Percentiles rank a stretch among this genome's conserved stretches.
Evolutionary conservation across 2,113 vertebrate species (phyloP).

Genomic region (Plecturocebus donacophilus): DNA sequence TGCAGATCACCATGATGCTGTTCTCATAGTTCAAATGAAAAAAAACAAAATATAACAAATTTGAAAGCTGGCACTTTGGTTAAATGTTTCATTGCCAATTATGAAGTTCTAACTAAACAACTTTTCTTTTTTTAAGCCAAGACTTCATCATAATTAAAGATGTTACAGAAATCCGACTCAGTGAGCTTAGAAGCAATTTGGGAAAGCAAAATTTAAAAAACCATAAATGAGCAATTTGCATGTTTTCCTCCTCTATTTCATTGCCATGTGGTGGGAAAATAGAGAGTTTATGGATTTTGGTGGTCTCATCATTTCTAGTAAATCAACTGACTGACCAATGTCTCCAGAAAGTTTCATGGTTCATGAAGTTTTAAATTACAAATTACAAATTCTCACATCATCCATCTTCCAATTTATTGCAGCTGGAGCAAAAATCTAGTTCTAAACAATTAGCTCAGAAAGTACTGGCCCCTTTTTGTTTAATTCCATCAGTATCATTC

Average conservation of each 20-base stretch:
- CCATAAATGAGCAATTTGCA: conserved; percentile 71
- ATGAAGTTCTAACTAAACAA: conserved; percentile 67
- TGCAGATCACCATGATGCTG: background rate
- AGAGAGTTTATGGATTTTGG: conserved; percentile 61
- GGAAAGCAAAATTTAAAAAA: conserved; percentile 64
- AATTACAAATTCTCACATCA: conserved; percentile 73
- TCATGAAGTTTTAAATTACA: conserved; percentile 76
- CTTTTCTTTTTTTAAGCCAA: conserved; percentile 65
- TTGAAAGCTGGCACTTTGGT: conserved; percentile 63
- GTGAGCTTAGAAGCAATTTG: conserved; percentile 68
- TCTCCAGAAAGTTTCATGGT: conserved; percentile 70
- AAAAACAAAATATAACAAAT: conserved; percentile 55
- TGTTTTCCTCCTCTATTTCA: conserved; percentile 61
- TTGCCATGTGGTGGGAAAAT: conserved; percentile 48
- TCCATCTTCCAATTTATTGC: conserved; percentile 69
- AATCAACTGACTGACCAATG: conserved; percentile 67
- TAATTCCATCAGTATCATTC: conserved; percentile 36
- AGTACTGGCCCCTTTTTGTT: background rate
- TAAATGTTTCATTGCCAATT: conserved; percentile 64
- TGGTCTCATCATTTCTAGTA: conserved; percentile 70
- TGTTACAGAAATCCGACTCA: conserved; percentile 70
- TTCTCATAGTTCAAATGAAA: conserved; percentile 41
- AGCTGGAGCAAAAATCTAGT: conserved; percentile 64
- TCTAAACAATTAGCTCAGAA: conserved; percentile 80
- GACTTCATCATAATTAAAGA: conserved; percentile 76